Base-by-base conservation (phyloP, 1,140 invertebrate species). In the Hirudo medicinalis region DNA sequence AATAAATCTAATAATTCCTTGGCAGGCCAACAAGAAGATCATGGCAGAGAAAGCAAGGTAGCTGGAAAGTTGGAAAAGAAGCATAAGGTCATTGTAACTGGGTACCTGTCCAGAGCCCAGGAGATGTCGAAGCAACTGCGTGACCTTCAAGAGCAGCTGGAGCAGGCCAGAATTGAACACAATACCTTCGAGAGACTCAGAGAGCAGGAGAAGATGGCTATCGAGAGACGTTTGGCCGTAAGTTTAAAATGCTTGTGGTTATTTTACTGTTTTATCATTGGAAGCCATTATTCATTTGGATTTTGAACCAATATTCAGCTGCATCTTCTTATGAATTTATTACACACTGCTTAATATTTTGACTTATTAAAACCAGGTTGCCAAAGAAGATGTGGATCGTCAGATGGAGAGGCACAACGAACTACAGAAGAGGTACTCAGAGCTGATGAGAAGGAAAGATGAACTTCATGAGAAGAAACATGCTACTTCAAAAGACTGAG, bases 61-160 rank as follows among this genome's bases (percentile, higher is more conserved):
- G 96, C 94, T 67, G 91, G 90, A 0, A 99, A 98, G 84, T 89
- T 97, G 84, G 96, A 99, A 81, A 98, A 97, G 80, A 98, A 97
- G 83, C 83, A 99, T 0, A 90, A 94, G 83, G 90, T 97, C 69
- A 84, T 97, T 0, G 90, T 94, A 20, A 94, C 89, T 40, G 91
- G 92, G 20, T 95, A 95, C 84, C 89, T 91, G 84, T 88, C 88
- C 79, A 76, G 76, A 29, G 88, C 90, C 2, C 91, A 94, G 78
- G 88, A 88, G 13, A 82, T 96, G n/a, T 86, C 91, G 0, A 97
- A 97, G 82, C 92, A 94, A 78, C 84, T 93, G 11, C 87, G 90
- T 74, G 93, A 97, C 75, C 80, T 91, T 6, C 87, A 88, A 75
- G 91, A 95, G 69, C 91, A 96, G 79, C 88, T 92, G 54, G 92